A percentile compares a stretch with the other conserved stretches of the same genome.
Evolutionary conservation across 2,888 invertebrate genomes (phyloP).

Genomic region (Eumerus sabulonum): DNA sequence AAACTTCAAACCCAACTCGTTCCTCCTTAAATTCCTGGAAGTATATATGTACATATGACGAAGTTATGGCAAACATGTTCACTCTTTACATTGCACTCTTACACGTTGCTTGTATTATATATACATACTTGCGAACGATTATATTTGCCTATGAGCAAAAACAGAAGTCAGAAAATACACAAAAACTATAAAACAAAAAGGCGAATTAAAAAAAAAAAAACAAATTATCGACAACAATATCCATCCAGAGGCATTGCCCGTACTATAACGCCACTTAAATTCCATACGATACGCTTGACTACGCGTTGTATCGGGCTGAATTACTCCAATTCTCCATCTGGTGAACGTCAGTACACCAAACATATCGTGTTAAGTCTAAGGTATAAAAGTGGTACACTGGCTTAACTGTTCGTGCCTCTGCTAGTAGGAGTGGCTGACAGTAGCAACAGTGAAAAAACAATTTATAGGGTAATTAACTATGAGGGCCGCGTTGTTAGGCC

Average conservation of each 20-base stretch:
- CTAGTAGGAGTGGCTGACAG: conserved; percentile 53
- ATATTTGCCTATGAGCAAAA: no score
- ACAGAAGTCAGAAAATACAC: no score
- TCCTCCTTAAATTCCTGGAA: no score
- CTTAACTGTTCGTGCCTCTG: not conserved
- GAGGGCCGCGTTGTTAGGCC: conserved; percentile 4
- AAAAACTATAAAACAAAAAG: not conserved
- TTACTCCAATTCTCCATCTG: conserved; percentile 55
- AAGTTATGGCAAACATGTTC: no score
- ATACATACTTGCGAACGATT: no score
- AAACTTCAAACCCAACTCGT: no score
- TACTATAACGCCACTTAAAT: conserved; percentile 58
- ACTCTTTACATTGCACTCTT: no score
- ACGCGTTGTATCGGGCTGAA: conserved; percentile 52
- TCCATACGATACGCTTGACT: conserved; percentile 56
- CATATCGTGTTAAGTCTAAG: not conserved
- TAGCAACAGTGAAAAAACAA: conserved; percentile 44
- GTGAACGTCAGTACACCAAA: not conserved
- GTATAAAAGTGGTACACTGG: no score
- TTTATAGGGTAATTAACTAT: conserved; percentile 63
- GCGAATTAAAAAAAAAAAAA: not conserved
- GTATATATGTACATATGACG: no score
- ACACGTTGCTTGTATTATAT: no score
- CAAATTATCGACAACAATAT: conserved; percentile 24
- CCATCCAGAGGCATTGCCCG: conserved; percentile 59